Percentiles rank a stretch among this genome's conserved stretches.
phyloP scores from a whole-genome alignment of 2,888 invertebrate genomes.

The Aphrophora alni region DNA sequence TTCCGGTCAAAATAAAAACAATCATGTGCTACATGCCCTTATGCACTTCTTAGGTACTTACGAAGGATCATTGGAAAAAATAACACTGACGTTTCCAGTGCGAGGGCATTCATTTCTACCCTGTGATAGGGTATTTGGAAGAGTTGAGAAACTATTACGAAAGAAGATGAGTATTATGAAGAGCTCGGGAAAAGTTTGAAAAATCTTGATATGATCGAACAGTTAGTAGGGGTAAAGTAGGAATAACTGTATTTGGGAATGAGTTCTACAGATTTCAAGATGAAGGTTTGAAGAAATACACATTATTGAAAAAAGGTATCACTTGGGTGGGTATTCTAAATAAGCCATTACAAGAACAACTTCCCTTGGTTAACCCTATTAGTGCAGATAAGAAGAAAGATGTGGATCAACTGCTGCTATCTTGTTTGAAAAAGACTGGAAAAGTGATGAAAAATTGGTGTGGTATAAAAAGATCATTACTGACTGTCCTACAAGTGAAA shows the following conservation, averaged over 20 bases:
- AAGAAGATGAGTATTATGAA: constrained; percentile 19
- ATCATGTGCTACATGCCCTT: too few relatives aligned
- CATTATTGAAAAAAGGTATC: constrained; percentile 20
- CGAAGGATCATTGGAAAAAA: constrained; percentile 7
- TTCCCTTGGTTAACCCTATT: constrained; percentile 19
- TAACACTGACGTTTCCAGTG: not conserved
- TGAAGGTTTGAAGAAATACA: constrained; percentile 30
- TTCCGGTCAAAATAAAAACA: too few relatives aligned
- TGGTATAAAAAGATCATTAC: constrained; percentile 22
- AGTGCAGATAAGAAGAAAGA: constrained; percentile 20
- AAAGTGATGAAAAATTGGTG: not conserved
- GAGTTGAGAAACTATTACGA: constrained; percentile 1
- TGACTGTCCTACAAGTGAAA: constrained; percentile 20
- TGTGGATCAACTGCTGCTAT: constrained; percentile 19
- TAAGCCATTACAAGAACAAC: constrained; percentile 19
- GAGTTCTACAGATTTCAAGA: constrained; percentile 28
- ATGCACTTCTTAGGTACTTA: constrained; percentile 12
- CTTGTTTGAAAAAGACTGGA: constrained; percentile 9
- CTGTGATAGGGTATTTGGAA: not conserved
- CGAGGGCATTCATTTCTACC: not conserved
- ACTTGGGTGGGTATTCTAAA: constrained; percentile 24
- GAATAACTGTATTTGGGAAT: constrained; percentile 23
- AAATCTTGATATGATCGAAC: constrained; percentile 17
- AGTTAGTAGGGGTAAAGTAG: constrained; percentile 22
- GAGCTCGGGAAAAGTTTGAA: constrained; percentile 25